Percentiles rank a stretch among this genome's conserved stretches.
Evolutionary conservation across 2,797 vertebrate genomes (phyloP).

Genomic region (Myotis planiceps): DNA sequence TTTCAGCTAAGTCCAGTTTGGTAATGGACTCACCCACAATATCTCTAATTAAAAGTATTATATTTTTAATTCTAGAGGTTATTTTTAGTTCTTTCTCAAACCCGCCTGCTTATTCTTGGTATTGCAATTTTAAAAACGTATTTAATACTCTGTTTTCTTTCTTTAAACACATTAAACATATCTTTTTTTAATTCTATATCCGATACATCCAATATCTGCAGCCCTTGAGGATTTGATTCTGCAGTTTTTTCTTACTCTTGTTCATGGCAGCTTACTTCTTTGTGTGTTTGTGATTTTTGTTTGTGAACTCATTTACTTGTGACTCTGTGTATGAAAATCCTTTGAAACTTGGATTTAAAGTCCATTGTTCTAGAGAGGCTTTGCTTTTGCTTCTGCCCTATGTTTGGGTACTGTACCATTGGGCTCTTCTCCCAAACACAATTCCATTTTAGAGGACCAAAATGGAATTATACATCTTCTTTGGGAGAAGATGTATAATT

Average conservation of each 20-base stretch:
- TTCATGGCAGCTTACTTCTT: not conserved
- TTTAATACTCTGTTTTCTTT: slow-evolving; percentile 26
- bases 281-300: not conserved
- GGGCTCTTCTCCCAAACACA: no score
- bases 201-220: not conserved
- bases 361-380: slow-evolving; percentile 5
- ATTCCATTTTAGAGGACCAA: no score
- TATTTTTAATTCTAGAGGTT: slow-evolving; percentile 49
- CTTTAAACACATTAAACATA: not conserved
- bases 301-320: not conserved
- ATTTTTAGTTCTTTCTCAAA: slow-evolving; percentile 42
- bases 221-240: not conserved
- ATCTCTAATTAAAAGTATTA: slow-evolving; percentile 21
- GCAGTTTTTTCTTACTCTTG: not conserved
- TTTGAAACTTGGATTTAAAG: slow-evolving; percentile 7
- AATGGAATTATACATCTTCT: no score
- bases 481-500: not conserved
- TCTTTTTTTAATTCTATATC: not conserved
- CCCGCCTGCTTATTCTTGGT: not conserved
- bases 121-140: not conserved
- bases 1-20: slow-evolving; percentile 1
- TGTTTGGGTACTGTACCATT: not conserved
- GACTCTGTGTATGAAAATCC: not conserved
- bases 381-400: not conserved
- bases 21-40: not conserved